Evolutionary conservation across 2,888 invertebrate genomes (phyloP).

Genomic region (Lycaena phlaeas): DNA sequence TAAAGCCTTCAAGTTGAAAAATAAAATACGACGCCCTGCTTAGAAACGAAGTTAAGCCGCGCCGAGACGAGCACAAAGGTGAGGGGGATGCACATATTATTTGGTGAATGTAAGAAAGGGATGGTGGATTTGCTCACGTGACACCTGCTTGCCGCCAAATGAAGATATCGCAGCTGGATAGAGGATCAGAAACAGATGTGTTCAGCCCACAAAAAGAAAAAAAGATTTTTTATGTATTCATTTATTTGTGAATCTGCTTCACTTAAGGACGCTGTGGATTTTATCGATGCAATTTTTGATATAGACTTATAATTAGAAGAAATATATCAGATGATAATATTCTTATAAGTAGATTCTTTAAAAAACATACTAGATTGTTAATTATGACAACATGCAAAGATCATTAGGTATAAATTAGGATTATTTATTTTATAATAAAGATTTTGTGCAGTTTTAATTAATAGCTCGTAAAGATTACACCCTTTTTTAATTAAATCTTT

Average conservation of each 20-base stretch:
- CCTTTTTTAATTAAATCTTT: too few species aligned
- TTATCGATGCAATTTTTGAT: too few species aligned
- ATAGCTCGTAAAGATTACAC: too few species aligned
- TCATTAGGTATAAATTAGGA: too few species aligned
- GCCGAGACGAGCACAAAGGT: neutral
- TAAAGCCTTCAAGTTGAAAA: constrained; percentile 48
- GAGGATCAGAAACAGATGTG: constrained; percentile 40
- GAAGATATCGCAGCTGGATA: constrained; percentile 73
- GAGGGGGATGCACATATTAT: constrained; percentile 31
- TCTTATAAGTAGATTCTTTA: too few species aligned
- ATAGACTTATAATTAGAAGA: too few species aligned
- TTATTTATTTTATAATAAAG: too few species aligned
- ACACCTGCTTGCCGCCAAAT: constrained; percentile 71
- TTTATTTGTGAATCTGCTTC: constrained; percentile 12
- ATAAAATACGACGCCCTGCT: constrained; percentile 26
- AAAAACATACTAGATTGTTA: too few species aligned
- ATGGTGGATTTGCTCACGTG: constrained; percentile 45
- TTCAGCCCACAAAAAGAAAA: constrained; percentile 28
- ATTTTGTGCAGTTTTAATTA: too few species aligned
- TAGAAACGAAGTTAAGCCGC: constrained; percentile 1
- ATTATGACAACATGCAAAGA: too few species aligned
- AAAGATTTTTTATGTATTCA: constrained; percentile 2
- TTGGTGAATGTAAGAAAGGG: constrained; percentile 27
- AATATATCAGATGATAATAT: too few species aligned
- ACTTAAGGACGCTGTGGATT: too few species aligned